Conservation (phyloP, 1,140 invertebrate species). For the Branchinecta lindahli region DNA sequence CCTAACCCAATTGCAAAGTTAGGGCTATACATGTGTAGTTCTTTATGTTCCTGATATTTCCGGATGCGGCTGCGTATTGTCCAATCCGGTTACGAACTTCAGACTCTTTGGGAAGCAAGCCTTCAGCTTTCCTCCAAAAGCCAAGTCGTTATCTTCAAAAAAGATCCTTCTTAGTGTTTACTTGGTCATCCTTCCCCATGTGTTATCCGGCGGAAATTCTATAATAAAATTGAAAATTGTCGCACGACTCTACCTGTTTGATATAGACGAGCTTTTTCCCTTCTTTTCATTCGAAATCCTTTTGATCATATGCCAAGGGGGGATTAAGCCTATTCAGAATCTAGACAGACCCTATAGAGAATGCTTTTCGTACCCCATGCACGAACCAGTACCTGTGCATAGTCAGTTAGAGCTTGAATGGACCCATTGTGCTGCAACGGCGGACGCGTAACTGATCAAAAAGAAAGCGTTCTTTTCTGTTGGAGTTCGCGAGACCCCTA, state of each 20-base stretch:
- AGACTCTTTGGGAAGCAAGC: no score
- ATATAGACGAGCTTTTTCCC: slow-evolving; percentile 9
- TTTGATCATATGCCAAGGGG: slow-evolving; percentile 2
- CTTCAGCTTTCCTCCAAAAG: no score
- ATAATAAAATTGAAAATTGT: not conserved
- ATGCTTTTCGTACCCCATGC: not conserved
- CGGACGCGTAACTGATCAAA: slow-evolving; percentile 8
- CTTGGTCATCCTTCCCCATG: no score
- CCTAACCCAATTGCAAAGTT: no score
- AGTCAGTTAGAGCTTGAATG: slow-evolving; percentile 6
- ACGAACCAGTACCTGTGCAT: slow-evolving; percentile 6
- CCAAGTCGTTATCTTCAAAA: no score
- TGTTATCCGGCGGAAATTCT: not conserved
- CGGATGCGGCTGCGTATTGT: no score
- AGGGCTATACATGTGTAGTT: no score
- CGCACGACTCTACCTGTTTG: slow-evolving; percentile 9
- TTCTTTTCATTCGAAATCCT: slow-evolving; percentile 9
- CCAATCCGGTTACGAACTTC: no score
- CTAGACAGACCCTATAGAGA: not conserved
- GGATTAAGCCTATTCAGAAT: slow-evolving; percentile 10
- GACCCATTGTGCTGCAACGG: not conserved
- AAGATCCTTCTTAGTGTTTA: no score
- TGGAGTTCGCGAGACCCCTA: not conserved
- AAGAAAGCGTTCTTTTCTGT: not conserved
- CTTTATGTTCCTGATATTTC: no score